Evolutionary conservation across 1,140 invertebrate species (phyloP), one percentile per base, ranked within the genome.

Genomic region (Megalopta genalis): DNA sequence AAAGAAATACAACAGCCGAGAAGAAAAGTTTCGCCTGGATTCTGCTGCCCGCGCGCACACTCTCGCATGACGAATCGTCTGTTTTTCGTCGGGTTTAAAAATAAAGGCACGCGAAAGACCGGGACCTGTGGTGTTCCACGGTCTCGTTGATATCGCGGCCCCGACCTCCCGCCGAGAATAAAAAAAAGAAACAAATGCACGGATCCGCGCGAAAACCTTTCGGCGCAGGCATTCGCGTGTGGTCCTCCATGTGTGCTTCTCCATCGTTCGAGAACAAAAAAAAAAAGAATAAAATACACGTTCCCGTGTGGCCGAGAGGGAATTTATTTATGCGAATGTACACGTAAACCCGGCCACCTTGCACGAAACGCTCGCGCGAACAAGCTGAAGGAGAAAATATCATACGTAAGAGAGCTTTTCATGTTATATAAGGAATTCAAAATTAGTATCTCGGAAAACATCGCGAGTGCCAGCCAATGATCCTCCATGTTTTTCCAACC

Each of bases 41-140:
- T 74, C 42, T 49, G 27, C 52, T 21, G n/a, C 46, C 16, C 4
- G 4, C 32, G 4, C 32, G 32, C 32, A 4, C 4, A 4, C n/a
- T n/a, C n/a, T n/a, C n/a, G 6, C 21, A 74, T 74, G 70, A 78
- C 68, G 76, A 78, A 74, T 69, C 77, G 27, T 57, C 49, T 76
- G 78, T 66, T 70, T 75, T 69, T 81, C 68, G 67, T 66, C 68
- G 64, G 39, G 46, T 71, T 76, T 77, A 81, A 83, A 77, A 81
- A 80, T 80, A 80, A 80, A 76, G 32, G 63, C 46, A 57, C 73
- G 59, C 70, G 32, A 1, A 4, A 80, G 74, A 57, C 23, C 21
- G n/a, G n/a, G 25, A 39, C 54, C 14, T 25, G 21, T 75, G 57
- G 32, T 4, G 32, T 67, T 80, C 46, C 37, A 37, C 16, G 39